A percentile compares a stretch with the other conserved stretches of the same genome.
Conservation (phyloP, 2,113 vertebrate species). For the Ictalurus punctatus region DNA sequence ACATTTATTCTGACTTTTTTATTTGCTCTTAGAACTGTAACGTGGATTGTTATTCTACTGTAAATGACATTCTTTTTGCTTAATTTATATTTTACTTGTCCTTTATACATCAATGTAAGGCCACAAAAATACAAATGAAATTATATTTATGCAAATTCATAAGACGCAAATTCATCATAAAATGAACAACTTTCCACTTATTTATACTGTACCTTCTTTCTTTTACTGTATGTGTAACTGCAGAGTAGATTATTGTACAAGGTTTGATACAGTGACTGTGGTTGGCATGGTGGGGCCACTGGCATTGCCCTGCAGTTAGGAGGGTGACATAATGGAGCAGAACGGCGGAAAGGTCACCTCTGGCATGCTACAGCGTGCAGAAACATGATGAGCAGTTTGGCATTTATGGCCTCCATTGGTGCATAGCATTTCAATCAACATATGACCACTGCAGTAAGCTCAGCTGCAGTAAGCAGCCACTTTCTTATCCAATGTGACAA, state of each 20-base stretch:
- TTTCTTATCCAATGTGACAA: conserved; percentile 28
- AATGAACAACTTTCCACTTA: background rate
- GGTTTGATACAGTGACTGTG: background rate
- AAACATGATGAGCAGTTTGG: conserved; percentile 50
- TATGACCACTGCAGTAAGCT: conserved; percentile 7
- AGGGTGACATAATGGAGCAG: conserved; percentile 57
- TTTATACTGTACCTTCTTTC: background rate
- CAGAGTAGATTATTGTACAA: background rate
- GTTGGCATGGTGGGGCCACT: background rate
- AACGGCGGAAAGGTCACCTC: conserved; percentile 72
- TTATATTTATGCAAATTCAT: background rate
- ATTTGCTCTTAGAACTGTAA: background rate
- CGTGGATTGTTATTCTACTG: background rate
- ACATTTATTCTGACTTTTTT: background rate
- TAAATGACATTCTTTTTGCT: background rate
- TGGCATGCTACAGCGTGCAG: conserved; percentile 55
- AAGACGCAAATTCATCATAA: background rate
- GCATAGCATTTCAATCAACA: conserved; percentile 44
- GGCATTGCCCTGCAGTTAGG: conserved; percentile 52
- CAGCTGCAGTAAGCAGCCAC: conserved; percentile 9
- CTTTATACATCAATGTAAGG: background rate
- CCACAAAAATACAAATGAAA: background rate
- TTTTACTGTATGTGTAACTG: background rate
- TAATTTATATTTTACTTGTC: background rate
- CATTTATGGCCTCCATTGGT: conserved; percentile 40